A percentile compares a stretch with the other conserved stretches of the same genome.
Evolutionary conservation across 1,140 invertebrate genomes (phyloP).

Genomic region (Riptortus pedestris): DNA sequence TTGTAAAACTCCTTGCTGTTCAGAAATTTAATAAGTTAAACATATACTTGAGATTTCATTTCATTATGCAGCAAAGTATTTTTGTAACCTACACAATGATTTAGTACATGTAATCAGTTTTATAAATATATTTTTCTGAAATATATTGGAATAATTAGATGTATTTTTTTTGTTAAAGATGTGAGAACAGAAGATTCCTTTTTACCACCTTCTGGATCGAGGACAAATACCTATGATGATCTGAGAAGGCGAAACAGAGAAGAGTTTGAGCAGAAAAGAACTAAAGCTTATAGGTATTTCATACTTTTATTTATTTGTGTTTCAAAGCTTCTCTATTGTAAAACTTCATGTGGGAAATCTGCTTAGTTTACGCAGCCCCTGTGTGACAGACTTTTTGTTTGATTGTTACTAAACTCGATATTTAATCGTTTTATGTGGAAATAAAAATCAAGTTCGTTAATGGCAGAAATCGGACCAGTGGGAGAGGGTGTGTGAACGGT

Average conservation of each 20-base stretch:
- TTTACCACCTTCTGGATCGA: slow-evolving; percentile 2
- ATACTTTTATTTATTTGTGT: background rate
- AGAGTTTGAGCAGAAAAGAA: slow-evolving; percentile 39
- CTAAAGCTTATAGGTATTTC: slow-evolving; percentile 21
- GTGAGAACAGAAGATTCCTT: background rate
- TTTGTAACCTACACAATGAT: no score
- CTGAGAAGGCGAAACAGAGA: slow-evolving; percentile 47
- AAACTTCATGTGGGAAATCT: background rate
- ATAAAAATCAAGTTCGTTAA: background rate
- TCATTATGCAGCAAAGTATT: no score
- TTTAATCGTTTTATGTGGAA: background rate
- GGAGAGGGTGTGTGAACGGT: background rate
- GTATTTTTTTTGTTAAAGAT: no score
- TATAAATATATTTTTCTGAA: no score
- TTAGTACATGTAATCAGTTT: no score
- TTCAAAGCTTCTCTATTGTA: background rate
- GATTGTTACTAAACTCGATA: background rate
- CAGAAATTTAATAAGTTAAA: no score
- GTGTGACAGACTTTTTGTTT: no score
- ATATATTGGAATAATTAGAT: no score
- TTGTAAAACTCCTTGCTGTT: no score
- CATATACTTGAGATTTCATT: no score
- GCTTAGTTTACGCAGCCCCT: no score
- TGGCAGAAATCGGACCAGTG: background rate
- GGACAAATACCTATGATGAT: slow-evolving; percentile 46